Percentiles rank a stretch among this genome's conserved stretches.
These are phyloP conservation scores for Nasonovia ribisnigri DNA, from an alignment of 2,888 invertebrate genomes.

Conservation along the genomic window DNA sequence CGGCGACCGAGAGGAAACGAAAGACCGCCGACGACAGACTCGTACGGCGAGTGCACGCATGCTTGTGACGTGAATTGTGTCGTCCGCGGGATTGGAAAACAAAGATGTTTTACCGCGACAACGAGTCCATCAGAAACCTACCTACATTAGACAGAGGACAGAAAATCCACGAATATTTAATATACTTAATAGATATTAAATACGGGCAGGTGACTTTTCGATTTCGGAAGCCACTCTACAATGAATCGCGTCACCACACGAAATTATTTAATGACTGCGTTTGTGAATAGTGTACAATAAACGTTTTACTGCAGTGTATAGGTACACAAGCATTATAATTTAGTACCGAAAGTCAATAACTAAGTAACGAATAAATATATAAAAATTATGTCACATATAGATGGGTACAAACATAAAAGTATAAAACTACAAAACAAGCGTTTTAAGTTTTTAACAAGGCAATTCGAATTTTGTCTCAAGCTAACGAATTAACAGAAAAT, in stretches of 20 bases:
- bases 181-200: background rate
- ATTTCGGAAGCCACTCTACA: background rate
- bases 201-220: background rate
- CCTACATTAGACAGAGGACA: background rate
- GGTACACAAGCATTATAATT: background rate
- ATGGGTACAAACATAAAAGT: background rate
- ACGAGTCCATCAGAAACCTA: no score
- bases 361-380: background rate
- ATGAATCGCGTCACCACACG: background rate
- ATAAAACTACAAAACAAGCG: background rate
- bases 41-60: background rate
- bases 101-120: background rate
- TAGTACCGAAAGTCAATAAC: background rate
- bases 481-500: background rate
- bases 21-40: background rate
- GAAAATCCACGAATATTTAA: background rate
- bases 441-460: background rate
- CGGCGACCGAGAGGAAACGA: background rate
- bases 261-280: background rate
- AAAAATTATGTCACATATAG: background rate
- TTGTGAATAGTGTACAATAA: background rate
- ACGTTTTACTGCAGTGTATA: background rate
- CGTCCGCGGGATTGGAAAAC: background rate
- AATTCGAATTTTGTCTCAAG: background rate
- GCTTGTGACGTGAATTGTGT: background rate